Evolutionary conservation across 1,140 invertebrate genomes (phyloP), one percentile per base, ranked within the genome.

Genomic region (Drepana arcuata): DNA sequence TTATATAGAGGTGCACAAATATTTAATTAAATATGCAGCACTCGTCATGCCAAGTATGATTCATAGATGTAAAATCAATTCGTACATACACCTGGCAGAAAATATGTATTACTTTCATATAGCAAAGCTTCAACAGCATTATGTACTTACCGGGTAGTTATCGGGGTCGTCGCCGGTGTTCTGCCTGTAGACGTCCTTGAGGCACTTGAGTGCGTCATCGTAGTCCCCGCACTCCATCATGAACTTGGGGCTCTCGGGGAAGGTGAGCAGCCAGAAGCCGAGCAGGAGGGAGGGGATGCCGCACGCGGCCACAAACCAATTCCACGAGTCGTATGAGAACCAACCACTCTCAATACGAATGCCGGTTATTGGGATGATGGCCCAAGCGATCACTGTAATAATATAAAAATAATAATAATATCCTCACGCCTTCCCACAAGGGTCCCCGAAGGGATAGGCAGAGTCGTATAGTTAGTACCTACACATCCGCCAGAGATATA

Each of bases 211-310:
- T 2, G 92, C 90, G 21, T 90, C 89, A 9, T 92, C 89, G 13
- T 90, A 86, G 61, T 91, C 88, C 28, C 92, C 91, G 64, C 88
- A 89, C 56, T 92, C 89, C 48, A 95, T 85, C 33, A 93, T 85
- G 67, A 92, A 95, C 64, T 94, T 94, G 1, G 93, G 93, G 68
- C 92, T 95, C 74, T 95, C 93, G 2, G 93, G 93, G 78, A 95
- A 93, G 14, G 88, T 85, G 36, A 92, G 84, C 1, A 94, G 83
- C 85, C 86, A 93, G 15, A 90, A 78, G 12, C 86, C 88, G 7
- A 91, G 80, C 36, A 89, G 50, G 2, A 87, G 71, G 15, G 87
- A 90, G 0, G 90, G 90, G 1, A 91, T 50, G 1, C 88, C 87
- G 59, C 89, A 91, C 0, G 90, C 78, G 0, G 88, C 85, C 1